These are phyloP conservation scores for Chelon auratus DNA, from an alignment of 2,797 vertebrate genomes.

Conservation along the genomic window DNA sequence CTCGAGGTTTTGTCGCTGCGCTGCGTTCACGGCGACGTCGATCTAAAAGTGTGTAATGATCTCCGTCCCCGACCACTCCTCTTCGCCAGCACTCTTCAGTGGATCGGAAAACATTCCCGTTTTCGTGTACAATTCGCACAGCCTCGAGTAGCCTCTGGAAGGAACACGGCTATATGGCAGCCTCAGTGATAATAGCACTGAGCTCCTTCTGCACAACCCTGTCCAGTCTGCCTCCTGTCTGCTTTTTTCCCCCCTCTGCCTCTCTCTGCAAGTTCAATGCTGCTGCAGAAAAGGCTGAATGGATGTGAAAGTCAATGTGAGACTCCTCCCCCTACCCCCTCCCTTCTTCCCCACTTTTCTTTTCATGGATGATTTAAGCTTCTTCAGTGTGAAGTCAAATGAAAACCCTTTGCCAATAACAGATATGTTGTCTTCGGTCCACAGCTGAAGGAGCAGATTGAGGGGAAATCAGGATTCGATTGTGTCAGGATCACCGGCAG, in stretches of 20 bases:
- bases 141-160: background rate
- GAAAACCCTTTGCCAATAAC: conserved; percentile 25
- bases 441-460: background rate
- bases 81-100: conserved; percentile 32
- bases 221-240: conserved; percentile 25
- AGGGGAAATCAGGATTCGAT: conserved; percentile 1
- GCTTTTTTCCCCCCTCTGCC: conserved; percentile 2
- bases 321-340: conserved; percentile 69
- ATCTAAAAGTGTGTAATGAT: conserved; percentile 59
- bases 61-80: conserved; percentile 63
- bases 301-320: conserved; percentile 77
- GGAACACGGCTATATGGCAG: conserved; percentile 16
- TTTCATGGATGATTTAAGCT: conserved; percentile 61
- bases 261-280: conserved; percentile 74
- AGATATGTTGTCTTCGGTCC: conserved; percentile 1
- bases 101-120: conserved; percentile 52
- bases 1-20: conserved; percentile 41
- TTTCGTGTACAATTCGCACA: conserved; percentile 52
- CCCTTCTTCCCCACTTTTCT: conserved; percentile 38
- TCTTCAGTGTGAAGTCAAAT: conserved; percentile 38
- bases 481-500: conserved; percentile 7
- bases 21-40: conserved; percentile 66
- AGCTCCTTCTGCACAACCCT: conserved; percentile 38
- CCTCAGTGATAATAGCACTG: conserved; percentile 25
- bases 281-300: conserved; percentile 83